Evolutionary conservation across 2,113 vertebrate genomes (phyloP), one percentile per base, ranked within the genome.

Genomic region (Vireo altiloquus): DNA sequence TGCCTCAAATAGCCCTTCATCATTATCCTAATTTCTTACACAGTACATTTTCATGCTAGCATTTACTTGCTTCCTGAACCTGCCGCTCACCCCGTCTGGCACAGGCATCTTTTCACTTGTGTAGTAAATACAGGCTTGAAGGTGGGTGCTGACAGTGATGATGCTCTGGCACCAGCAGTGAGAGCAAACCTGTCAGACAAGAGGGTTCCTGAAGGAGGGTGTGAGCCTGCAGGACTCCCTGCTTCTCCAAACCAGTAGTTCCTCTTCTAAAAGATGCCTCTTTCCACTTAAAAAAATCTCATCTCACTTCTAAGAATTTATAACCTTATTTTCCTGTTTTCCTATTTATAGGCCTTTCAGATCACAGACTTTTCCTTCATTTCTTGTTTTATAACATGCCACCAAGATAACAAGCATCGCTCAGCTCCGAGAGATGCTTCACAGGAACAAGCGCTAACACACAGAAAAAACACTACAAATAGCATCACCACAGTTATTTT

Each of bases 401-500:
- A 7, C 52, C 15, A 44, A 47, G 44, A 52, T 6, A 76, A 76
- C 0, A 3, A 46, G 63, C 61, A 44, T 11, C 70, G 49, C 44
- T 21, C 37, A 17, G 49, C 49, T 46, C 13, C 22, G 11, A 64
- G 44, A 54, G 24, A 71, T 11, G 53, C 31, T 76, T 40, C 53
- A 64, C 13, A n/a, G 40, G 49, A 82, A 49, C 40, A 56, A 63
- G 39, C 1, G 24, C 37, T 9, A 49, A 25, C 57, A 69, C 5
- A n/a, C 0, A 63, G 17, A 37, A 40, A 54, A 72, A 39, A 3
- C 40, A 9, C 50, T 3, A 4, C 50, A 15, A 69, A 63, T 0
- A 61, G 50, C 92, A 82, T 65, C 75, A 39, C 28, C 3, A 9
- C 66, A 11, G 57, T 6, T 71, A 23, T 35, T 35, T 78, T 63